phyloP scores from a whole-genome alignment of 1,140 invertebrate genomes.

The Drosophila biarmipes region DNA sequence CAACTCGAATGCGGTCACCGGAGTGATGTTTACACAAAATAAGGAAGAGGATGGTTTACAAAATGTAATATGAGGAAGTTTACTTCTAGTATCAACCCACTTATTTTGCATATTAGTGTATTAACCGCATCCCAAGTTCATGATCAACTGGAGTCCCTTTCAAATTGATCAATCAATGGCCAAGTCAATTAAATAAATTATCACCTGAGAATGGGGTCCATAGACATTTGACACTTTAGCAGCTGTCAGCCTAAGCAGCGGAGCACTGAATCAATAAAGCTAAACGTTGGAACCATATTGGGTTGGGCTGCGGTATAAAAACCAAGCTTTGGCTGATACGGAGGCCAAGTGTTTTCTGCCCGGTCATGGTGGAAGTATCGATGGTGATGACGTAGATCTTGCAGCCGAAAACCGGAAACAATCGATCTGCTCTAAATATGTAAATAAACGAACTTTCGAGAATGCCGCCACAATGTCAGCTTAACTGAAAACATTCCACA shows the following conservation, averaged over 20 bases:
- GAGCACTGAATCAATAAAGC: conserved; percentile 44
- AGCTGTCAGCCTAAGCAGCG: conserved; percentile 25
- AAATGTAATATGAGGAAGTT: conserved; percentile 24
- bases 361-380: conserved; percentile 30
- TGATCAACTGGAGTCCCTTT: conserved; percentile 14
- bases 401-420: conserved; percentile 42
- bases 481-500: conserved; percentile 3
- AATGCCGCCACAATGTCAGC: conserved; percentile 28
- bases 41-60: neutral
- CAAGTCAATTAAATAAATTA: conserved; percentile 46
- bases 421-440: conserved; percentile 28
- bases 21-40: conserved; percentile 8
- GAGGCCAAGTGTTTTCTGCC: conserved; percentile 27
- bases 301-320: conserved; percentile 33
- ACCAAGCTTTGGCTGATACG: conserved; percentile 3
- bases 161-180: conserved; percentile 19
- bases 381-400: neutral
- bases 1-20: conserved; percentile 21
- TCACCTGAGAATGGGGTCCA: conserved; percentile 33
- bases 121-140: conserved; percentile 12
- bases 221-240: conserved; percentile 68
- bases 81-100: conserved; percentile 1
- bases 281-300: conserved; percentile 16
- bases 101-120: neutral
- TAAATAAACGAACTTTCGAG: conserved; percentile 30